phyloP scores from a whole-genome alignment of 2,888 invertebrate species.

The Aelia acuminata region DNA sequence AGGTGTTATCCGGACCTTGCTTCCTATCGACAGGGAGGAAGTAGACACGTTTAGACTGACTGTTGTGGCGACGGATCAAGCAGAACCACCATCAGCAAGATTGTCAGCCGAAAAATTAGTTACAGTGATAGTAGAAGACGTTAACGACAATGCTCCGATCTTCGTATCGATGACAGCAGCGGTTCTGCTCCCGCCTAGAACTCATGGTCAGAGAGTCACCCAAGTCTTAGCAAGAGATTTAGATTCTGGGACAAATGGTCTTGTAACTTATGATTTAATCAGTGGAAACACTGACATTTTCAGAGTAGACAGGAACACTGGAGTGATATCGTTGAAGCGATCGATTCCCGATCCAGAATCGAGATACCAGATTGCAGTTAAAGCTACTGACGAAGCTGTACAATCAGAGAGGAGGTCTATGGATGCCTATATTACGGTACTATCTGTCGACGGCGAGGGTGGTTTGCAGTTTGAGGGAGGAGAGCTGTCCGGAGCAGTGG shows the following conservation, averaged over 20 bases:
- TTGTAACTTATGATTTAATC: conserved; percentile 90
- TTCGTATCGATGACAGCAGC: conserved; percentile 94
- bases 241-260: conserved; percentile 92
- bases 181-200: conserved; percentile 75
- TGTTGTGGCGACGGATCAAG: conserved; percentile 92
- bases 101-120: conserved; percentile 92
- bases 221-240: conserved; percentile 87
- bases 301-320: conserved; percentile 84
- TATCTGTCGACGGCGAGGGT: conserved; percentile 73
- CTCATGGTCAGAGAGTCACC: conserved; percentile 77
- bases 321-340: conserved; percentile 78
- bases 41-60: conserved; percentile 90
- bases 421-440: conserved; percentile 88
- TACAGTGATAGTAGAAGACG: conserved; percentile 92
- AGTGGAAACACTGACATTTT: conserved; percentile 84
- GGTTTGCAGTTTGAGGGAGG: conserved; percentile 77
- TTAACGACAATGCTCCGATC: conserved; percentile 92
- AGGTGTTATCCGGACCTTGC: conserved; percentile 88
- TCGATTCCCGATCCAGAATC: conserved; percentile 75
- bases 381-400: conserved; percentile 93
- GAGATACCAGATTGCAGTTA: conserved; percentile 85
- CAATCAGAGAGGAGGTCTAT: conserved; percentile 89
- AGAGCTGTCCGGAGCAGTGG: conserved; percentile 82
- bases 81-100: conserved; percentile 79
- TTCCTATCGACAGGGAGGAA: conserved; percentile 91